Base-by-base conservation (phyloP, 2,888 invertebrate genomes). In the Taenaris catops region DNA sequence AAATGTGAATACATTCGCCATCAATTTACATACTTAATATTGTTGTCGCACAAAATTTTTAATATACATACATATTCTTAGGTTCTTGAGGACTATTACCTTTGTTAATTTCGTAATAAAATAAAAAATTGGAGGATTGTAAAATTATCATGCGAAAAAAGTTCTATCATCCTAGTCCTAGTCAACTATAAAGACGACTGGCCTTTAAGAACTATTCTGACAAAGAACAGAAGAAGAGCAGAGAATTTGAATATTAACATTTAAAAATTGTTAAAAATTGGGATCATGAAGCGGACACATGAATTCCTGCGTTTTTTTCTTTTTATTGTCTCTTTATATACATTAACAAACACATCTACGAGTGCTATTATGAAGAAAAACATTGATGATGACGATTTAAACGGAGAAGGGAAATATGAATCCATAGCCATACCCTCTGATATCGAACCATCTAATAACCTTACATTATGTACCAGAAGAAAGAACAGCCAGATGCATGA, bases 341-440 rank as follows among this genome's bases (percentile, higher is more conserved):
- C 54, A 32, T 59, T 59, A 21, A 43, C 64, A 29, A 46, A 49
- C 33, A 51, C 44, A 29, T 59, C 64, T 48, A 43, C 49, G 10
- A 59, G 62, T 47, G 69, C 69, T 33, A 67, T 70, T 56, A 69
- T 71, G 5, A 80, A 78, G 48, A 80, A 80, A 52, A 81, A 74
- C 51, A 62, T 66, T 8, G 76, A 80, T 35, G 74, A 79, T 33
- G 75, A 76, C 19, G 72, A 70, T 23, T 75, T 76, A 29, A 56
- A 44, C 12, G 61, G 76, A 14, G 79, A 81, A n/a, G 32, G 55
- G 5, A 74, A 69, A 52, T 69, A 79, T 18, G 73, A 75, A 11
- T 66, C 78, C 8, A 39, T 83, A 52, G 78, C 68, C 6, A 70
- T 83, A 23, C 55, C 73, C 4, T 18, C 50, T 16, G 75, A 79